Percentiles rank a stretch among this genome's conserved stretches.
Evolutionary conservation across 1,140 invertebrate genomes (phyloP).

Genomic region (Pseudomyrmex cubaensis): DNA sequence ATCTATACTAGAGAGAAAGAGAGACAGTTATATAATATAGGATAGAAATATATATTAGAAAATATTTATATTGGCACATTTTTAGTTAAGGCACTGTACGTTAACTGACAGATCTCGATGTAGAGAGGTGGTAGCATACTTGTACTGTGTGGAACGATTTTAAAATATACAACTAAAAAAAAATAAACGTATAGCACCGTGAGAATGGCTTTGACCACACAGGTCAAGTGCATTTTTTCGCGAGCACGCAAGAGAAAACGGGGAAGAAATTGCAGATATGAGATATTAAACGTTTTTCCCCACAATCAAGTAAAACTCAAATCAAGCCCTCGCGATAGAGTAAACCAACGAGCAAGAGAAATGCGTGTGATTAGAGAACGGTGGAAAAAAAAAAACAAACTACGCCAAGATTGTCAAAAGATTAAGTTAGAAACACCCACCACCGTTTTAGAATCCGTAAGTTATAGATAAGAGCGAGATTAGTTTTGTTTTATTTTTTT

Average conservation of each 20-base stretch:
- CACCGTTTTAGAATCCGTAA: conserved; percentile 78
- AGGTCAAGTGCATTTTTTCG: conserved; percentile 15
- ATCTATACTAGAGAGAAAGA: too few relatives aligned
- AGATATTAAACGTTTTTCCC: conserved; percentile 19
- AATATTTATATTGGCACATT: too few relatives aligned
- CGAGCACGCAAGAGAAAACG: conserved; percentile 10
- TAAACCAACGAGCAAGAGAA: conserved; percentile 52
- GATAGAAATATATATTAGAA: too few relatives aligned
- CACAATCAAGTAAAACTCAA: conserved; percentile 27
- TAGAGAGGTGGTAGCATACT: too few relatives aligned
- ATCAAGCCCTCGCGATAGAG: conserved; percentile 46
- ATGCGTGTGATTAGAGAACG: conserved; percentile 27
- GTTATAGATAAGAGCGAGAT: conserved; percentile 79
- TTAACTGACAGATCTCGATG: too few relatives aligned
- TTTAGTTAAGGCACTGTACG: too few relatives aligned
- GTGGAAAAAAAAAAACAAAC: conserved; percentile 35
- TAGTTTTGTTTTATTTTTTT: conserved; percentile 67
- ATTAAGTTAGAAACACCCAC: conserved; percentile 76
- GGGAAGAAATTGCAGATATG: conserved; percentile 36
- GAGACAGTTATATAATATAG: too few relatives aligned
- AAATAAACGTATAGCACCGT: conserved; percentile 65
- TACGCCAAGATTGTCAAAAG: conserved; percentile 62
- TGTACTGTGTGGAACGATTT: neutral
- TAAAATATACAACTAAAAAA: conserved; percentile 56
- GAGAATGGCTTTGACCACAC: conserved; percentile 47